Percentiles rank a stretch among this genome's conserved stretches.
Conservation (phyloP, 2,113 vertebrate genomes). For the Atherinomorus stipes region DNA sequence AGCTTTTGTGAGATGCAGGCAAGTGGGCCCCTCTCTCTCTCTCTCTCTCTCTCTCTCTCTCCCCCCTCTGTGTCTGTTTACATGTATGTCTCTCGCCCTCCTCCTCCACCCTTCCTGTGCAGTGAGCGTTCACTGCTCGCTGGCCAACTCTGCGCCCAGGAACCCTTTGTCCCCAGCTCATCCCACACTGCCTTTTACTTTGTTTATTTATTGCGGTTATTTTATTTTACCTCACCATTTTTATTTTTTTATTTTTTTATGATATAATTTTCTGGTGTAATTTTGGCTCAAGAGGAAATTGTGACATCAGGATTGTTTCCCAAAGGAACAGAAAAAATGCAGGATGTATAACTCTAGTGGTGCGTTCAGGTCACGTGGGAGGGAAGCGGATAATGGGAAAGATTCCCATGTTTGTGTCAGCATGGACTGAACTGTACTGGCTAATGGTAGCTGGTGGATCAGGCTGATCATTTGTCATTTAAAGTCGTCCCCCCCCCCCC, state of each 20-base stretch:
- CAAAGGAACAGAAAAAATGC: background rate
- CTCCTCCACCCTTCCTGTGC: conserved; percentile 51
- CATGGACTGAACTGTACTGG: too few species aligned
- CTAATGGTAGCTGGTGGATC: too few species aligned
- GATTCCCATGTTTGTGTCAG: too few species aligned
- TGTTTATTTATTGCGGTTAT: fast-evolving
- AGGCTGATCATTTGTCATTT: too few species aligned
- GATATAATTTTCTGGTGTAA: background rate
- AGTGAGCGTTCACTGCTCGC: conserved; percentile 43
- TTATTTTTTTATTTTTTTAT: too few species aligned
- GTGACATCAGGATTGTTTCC: conserved; percentile 30
- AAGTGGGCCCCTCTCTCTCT: conserved; percentile 12
- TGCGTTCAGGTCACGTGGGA: conserved; percentile 3
- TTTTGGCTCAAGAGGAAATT: conserved; percentile 15
- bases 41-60: conserved; percentile 9
- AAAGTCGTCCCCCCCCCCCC: too few species aligned
- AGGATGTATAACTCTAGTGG: background rate
- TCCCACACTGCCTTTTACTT: conserved; percentile 7
- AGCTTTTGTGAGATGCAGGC: conserved; percentile 43
- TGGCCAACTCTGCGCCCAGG: conserved; percentile 23
- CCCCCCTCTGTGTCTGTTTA: conserved; percentile 4
- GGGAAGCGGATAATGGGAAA: too few species aligned
- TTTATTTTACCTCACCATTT: background rate
- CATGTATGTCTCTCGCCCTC: conserved; percentile 9
- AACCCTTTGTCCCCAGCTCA: conserved; percentile 42